phyloP scores from a whole-genome alignment of 2,113 vertebrate genomes.

The Arothron firmamentum region DNA sequence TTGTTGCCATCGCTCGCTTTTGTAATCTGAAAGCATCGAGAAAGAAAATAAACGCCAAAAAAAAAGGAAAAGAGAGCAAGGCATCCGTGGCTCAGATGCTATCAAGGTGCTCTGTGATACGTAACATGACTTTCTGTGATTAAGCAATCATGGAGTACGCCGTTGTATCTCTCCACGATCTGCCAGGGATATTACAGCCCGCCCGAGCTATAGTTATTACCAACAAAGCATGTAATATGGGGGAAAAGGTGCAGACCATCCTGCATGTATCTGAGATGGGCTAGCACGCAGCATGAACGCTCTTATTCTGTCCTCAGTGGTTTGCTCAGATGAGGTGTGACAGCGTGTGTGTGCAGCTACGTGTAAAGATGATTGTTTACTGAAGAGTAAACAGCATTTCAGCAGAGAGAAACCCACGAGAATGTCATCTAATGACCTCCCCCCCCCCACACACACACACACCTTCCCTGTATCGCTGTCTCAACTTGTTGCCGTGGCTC shows the following conservation, averaged over 20 bases:
- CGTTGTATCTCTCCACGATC: constrained; percentile 33
- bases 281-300: constrained; percentile 25
- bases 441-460: too few relatives aligned
- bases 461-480: constrained; percentile 35
- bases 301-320: constrained; percentile 30
- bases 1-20: constrained; percentile 35
- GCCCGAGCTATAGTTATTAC: constrained; percentile 15
- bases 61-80: constrained; percentile 12
- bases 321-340: constrained; percentile 21
- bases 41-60: constrained; percentile 12
- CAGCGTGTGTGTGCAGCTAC: constrained; percentile 22
- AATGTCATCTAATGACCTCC: constrained; percentile 14
- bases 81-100: constrained; percentile 40
- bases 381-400: constrained; percentile 51
- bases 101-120: constrained; percentile 33
- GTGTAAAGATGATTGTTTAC: constrained; percentile 50
- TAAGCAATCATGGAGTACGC: constrained; percentile 44
- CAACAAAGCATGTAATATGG: constrained; percentile 23
- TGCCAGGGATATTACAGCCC: constrained; percentile 30
- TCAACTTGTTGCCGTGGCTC: constrained; percentile 40
- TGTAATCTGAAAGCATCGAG: constrained; percentile 40
- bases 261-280: constrained; percentile 5
- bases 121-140: constrained; percentile 52
- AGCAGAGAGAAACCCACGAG: constrained; percentile 22
- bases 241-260: constrained; percentile 8